Evolutionary conservation across 2,797 vertebrate genomes (phyloP), one percentile per base, ranked within the genome.

Genomic region (Jordanella pulchra): DNA sequence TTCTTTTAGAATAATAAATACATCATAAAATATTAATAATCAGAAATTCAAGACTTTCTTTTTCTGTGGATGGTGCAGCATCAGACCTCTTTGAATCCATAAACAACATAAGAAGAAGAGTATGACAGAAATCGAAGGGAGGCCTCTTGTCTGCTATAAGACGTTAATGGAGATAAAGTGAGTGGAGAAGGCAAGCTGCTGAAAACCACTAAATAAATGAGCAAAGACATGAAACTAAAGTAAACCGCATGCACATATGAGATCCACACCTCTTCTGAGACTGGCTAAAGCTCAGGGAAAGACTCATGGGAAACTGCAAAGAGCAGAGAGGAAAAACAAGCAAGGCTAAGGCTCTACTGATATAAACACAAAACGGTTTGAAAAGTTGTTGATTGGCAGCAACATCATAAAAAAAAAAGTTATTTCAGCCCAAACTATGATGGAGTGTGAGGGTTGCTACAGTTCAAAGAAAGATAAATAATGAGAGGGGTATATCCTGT

Each of bases 21-120:
- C 44, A 55, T 28, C 0, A 87, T 92, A 74, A 88, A 92, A 91
- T 92, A 92, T 92, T 90, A 84, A 92, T 89, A 73, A 89, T 80
- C 21, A 50, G 69, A 84, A 87, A 84, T 71, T 83, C 82, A 79
- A 81, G 78, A 89, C 89, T 85, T 75, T 67, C 72, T 60, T 77
- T 90, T 77, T 54, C 84, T 83, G 87, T 89, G 88, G 89, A 80
- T 84, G 86, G 77, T 51, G 48, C 71, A 39, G 5, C 35, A 79
- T 74, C 76, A 80, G 51, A 77, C 79, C 71, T 78, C 63, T 66
- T 65, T 70, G 75, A 84, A 79, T 86, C 77, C 64, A 89, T 84
- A 83, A 88, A 84, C 71, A 84, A 74, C 60, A 12, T 0, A 39
- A 39, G 14, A 67, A 65, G 53, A 54, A 74, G 64, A 71, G 68